Conservation (phyloP, 2,797 vertebrate genomes). For the Setipinna tenuifilis region DNA sequence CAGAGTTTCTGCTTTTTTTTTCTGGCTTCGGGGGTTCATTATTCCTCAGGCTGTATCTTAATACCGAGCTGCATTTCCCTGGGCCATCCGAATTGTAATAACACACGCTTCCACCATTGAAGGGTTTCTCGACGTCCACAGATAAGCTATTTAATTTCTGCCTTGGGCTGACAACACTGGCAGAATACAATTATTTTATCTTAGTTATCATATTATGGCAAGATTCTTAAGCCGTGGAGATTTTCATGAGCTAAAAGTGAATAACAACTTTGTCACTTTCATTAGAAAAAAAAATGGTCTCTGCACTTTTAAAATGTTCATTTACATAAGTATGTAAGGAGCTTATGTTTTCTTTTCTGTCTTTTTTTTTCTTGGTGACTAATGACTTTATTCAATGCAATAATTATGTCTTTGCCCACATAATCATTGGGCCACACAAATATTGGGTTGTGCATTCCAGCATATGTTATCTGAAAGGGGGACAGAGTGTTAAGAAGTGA, state of each 20-base stretch:
- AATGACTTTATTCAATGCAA: constrained; percentile 64
- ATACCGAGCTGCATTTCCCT: constrained; percentile 39
- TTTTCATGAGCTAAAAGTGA: constrained; percentile 60
- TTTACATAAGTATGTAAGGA: constrained; percentile 77
- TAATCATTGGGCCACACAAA: constrained; percentile 58
- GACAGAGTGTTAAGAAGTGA: constrained; percentile 24
- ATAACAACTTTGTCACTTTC: constrained; percentile 65
- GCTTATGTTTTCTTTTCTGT: constrained; percentile 65
- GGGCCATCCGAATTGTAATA: constrained; percentile 45
- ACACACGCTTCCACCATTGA: constrained; percentile 44
- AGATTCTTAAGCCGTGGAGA: constrained; percentile 61
- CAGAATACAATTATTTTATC: constrained; percentile 61
- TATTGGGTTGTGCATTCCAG: constrained; percentile 18
- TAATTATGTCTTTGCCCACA: constrained; percentile 67
- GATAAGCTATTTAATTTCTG: constrained; percentile 62
- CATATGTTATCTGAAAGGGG: constrained; percentile 8
- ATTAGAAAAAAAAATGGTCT: constrained; percentile 46
- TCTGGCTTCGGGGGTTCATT: not conserved
- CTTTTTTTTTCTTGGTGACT: constrained; percentile 41
- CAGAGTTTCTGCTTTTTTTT: not conserved
- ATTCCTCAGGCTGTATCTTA: constrained; percentile 37
- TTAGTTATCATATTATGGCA: constrained; percentile 59
- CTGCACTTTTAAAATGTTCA: constrained; percentile 62
- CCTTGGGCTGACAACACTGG: constrained; percentile 53
- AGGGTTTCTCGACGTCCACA: constrained; percentile 52